phyloP scores from a whole-genome alignment of 1,140 invertebrate genomes.

The Diabrotica virgifera region DNA sequence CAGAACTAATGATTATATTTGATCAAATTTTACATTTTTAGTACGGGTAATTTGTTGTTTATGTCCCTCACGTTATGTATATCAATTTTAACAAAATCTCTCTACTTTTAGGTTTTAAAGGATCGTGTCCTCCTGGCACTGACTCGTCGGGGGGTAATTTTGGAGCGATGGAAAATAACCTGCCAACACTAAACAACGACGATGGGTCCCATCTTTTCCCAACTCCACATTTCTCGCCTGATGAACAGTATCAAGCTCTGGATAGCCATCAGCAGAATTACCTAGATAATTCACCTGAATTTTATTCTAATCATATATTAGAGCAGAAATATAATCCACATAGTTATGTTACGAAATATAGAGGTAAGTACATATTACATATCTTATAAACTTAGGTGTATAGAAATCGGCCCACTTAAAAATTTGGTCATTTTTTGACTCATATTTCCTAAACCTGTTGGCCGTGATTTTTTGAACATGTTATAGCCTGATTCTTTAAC shows the following conservation, averaged over 20 bases:
- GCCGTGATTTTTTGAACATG: too few relatives aligned
- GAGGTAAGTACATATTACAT: constrained; percentile 60
- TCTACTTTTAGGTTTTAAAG: constrained; percentile 35
- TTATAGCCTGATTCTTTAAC: too few relatives aligned
- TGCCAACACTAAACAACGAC: constrained; percentile 29
- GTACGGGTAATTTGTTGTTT: too few relatives aligned
- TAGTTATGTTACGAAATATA: constrained; percentile 64
- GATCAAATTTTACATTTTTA: too few relatives aligned
- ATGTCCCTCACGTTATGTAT: too few relatives aligned
- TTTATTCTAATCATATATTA: constrained; percentile 63
- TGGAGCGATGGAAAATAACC: constrained; percentile 9
- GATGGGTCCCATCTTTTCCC: constrained; percentile 41
- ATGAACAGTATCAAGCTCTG: constrained; percentile 69
- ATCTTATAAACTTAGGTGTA: too few relatives aligned
- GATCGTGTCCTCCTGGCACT: constrained; percentile 37
- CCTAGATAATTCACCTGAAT: constrained; percentile 70
- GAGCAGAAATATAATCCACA: constrained; percentile 69
- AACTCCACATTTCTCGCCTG: constrained; percentile 55
- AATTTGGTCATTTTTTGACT: too few relatives aligned
- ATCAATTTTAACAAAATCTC: background rate
- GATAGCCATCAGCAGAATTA: constrained; percentile 58
- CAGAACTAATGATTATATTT: too few relatives aligned
- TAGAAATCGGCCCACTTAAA: too few relatives aligned
- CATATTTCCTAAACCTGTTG: too few relatives aligned
- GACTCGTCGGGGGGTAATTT: constrained; percentile 26